Base-by-base conservation (phyloP, 2,888 invertebrate genomes). In the Rhabditophanes sp. region DNA sequence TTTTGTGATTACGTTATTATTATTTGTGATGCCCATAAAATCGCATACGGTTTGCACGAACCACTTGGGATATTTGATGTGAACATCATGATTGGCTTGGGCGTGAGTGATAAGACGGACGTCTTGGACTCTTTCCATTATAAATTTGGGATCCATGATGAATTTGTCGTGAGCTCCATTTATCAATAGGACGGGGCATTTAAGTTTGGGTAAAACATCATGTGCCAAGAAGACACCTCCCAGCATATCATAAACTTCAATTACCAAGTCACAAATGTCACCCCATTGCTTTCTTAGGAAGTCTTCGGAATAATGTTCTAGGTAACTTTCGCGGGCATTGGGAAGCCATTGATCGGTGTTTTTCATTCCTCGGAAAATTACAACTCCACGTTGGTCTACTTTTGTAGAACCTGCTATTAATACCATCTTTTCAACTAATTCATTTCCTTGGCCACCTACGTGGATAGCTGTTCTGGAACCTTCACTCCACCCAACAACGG, bases 341-440 rank as follows among this genome's bases (percentile, higher is more conserved):
- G 51, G 47, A 17, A 61, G 39, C 61, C 61, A 61, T 23, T 58
- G 58, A 23, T 59, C 51, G 1, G 59, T 60, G 35, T 61, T 59
- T 1, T 55, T 44, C 61, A 61, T 62, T 17, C 60, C 59, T 52
- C 20, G 51, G 33, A 61, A 62, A 5, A 61, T 61, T 50, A 55
- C 48, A 4, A 56, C 56, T 5, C 61, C 61, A 2, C 57, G 41
- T 20, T 47, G 41, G 24, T 53, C 56, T 7, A 61, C 56, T 39
- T 50, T 54, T 3, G 61, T 53, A 21, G 50, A 52, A 8, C 56
- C 47, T 2, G 61, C 51, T 30, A 60, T 23, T 11, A 61, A 43
- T 24, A 61, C 45, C 47, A 55, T 41, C 15, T 42, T 39, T 15
- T 44, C 30, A 7, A 55, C 56, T 15, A 39, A 37, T 2, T 41